A percentile compares a stretch with the other conserved stretches of the same genome.
phyloP scores from a whole-genome alignment of 1,140 invertebrate genomes.

The Macrocentrus cingulum region DNA sequence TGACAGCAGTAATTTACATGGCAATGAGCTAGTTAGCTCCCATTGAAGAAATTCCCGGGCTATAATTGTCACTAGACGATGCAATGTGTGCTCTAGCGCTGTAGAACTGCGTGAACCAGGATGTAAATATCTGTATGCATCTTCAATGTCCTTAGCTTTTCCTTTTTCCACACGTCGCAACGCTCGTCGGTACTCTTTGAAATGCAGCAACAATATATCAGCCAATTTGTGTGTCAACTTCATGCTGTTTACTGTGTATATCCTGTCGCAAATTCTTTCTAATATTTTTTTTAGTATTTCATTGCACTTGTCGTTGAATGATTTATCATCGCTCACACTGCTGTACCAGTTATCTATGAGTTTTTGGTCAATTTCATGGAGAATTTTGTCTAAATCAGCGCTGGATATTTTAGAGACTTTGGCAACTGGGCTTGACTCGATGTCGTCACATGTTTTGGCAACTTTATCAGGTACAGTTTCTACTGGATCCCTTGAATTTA shows the following conservation, averaged over 20 bases:
- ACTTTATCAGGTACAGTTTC: slow-evolving; percentile 2
- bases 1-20: slow-evolving; percentile 64
- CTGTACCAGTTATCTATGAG: slow-evolving; percentile 47
- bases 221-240: slow-evolving; percentile 45
- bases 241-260: slow-evolving; percentile 39
- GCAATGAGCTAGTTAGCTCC: slow-evolving; percentile 68
- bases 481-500: background rate
- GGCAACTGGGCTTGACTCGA: slow-evolving; percentile 9
- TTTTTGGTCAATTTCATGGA: slow-evolving; percentile 39
- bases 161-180: slow-evolving; percentile 46
- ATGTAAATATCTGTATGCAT: slow-evolving; percentile 53
- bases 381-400: slow-evolving; percentile 32
- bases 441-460: slow-evolving; percentile 11
- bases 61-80: slow-evolving; percentile 61
- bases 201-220: slow-evolving; percentile 47
- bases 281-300: slow-evolving; percentile 40
- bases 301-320: slow-evolving; percentile 41
- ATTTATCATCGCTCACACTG: slow-evolving; percentile 44
- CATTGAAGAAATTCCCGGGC: slow-evolving; percentile 66
- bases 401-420: slow-evolving; percentile 5
- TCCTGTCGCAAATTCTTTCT: slow-evolving; percentile 35
- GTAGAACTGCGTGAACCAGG: slow-evolving; percentile 53
- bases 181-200: slow-evolving; percentile 52
- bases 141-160: slow-evolving; percentile 42
- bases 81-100: slow-evolving; percentile 62